These are phyloP conservation scores for Tetrax tetrax DNA, from an alignment of 2,113 vertebrate species.

Conservation along the genomic window DNA sequence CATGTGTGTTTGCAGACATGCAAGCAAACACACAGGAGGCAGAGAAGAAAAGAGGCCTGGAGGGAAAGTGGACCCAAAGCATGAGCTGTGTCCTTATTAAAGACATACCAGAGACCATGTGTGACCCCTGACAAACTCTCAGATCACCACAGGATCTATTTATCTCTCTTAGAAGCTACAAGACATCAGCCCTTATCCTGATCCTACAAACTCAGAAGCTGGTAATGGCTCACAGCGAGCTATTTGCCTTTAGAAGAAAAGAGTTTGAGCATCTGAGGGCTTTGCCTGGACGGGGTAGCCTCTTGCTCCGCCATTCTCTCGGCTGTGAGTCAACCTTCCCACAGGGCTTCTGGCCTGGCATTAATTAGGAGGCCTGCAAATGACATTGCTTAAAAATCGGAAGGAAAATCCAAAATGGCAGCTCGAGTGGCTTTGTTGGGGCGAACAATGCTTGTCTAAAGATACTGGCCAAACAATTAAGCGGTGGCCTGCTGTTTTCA, in stretches of 20 bases:
- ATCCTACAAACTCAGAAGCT: background rate
- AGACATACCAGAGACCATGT: background rate
- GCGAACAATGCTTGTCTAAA: rapidly evolving
- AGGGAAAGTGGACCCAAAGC: background rate
- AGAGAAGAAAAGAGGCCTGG: background rate
- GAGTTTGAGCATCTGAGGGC: background rate
- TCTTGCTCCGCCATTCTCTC: background rate
- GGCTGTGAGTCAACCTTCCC: background rate
- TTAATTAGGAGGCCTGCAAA: background rate
- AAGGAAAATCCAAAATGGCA: slow-evolving; percentile 6
- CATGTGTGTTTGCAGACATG: background rate
- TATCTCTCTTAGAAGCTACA: background rate
- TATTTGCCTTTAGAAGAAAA: background rate
- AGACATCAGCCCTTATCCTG: background rate
- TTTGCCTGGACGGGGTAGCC: background rate
- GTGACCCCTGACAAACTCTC: background rate
- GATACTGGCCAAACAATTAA: background rate
- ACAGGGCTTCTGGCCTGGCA: background rate
- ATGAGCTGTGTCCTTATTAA: background rate
- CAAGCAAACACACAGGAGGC: background rate
- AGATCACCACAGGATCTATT: background rate
- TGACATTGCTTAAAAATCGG: background rate
- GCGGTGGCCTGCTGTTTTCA: background rate
- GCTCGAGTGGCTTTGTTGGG: background rate
- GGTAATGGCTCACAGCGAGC: rapidly evolving